Conservation (phyloP, 2,797 vertebrate genomes). For the Neopelma chrysocephalum region DNA sequence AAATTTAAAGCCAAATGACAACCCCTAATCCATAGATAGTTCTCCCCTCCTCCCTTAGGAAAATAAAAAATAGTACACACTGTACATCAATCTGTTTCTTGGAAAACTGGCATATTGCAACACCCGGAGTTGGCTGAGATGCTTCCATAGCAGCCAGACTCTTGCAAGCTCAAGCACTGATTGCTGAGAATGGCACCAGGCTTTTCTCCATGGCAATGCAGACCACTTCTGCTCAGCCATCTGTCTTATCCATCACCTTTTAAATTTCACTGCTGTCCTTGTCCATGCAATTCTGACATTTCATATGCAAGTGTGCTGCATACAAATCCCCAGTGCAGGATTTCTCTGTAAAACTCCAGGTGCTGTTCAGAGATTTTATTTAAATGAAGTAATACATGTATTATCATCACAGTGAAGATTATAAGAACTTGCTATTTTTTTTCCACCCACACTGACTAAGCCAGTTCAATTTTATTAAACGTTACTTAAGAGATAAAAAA, state of each 20-base stretch:
- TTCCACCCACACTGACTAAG: not conserved
- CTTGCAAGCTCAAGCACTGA: conserved; percentile 13
- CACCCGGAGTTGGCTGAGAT: conserved; percentile 18
- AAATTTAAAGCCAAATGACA: conserved; percentile 6
- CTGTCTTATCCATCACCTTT: conserved; percentile 62
- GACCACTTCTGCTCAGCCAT: conserved; percentile 67
- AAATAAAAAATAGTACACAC: conserved; percentile 46
- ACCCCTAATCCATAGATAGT: not conserved
- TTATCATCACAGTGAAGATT: conserved; percentile 34
- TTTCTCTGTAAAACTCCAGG: conserved; percentile 36
- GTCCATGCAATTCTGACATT: conserved; percentile 23
- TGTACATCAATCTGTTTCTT: conserved; percentile 58
- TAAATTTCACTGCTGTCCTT: conserved; percentile 62
- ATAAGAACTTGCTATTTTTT: not conserved
- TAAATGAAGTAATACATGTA: conserved; percentile 17
- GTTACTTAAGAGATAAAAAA: conserved; percentile 55
- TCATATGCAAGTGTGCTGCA: not conserved
- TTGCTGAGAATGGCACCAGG: conserved; percentile 54
- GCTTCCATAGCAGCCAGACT: conserved; percentile 46
- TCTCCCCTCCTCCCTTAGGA: conserved; percentile 5
- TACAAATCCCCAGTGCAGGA: conserved; percentile 30
- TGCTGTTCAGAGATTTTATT: conserved; percentile 56
- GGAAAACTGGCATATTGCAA: conserved; percentile 60
- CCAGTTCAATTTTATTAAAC: conserved; percentile 49
- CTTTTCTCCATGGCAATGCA: conserved; percentile 63